phyloP scores from a whole-genome alignment of 2,888 invertebrate species.

The Petrolisthes cinctipes region DNA sequence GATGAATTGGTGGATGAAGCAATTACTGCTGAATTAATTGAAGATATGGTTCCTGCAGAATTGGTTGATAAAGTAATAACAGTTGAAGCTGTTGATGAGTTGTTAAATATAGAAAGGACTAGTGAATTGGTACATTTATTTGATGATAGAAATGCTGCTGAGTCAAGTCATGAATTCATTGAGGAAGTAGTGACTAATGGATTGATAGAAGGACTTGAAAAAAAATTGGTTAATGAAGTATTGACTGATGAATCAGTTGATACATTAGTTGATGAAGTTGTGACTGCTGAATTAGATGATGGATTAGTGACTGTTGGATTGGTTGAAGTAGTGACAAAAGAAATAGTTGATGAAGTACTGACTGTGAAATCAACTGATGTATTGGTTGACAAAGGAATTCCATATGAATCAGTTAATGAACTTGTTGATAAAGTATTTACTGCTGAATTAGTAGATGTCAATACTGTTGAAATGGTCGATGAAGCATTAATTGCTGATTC shows the following conservation, averaged over 20 bases:
- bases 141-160: neutral
- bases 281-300: neutral
- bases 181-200: neutral
- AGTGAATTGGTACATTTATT: neutral
- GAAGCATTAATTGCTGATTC: neutral
- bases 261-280: neutral
- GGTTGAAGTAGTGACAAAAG: neutral
- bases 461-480: neutral
- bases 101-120: neutral
- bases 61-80: neutral
- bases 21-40: neutral
- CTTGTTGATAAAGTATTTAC: neutral
- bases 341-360: constrained; percentile 17
- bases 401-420: neutral
- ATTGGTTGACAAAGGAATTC: neutral
- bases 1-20: neutral
- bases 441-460: neutral
- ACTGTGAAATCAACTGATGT: neutral
- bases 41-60: neutral
- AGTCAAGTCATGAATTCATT: neutral
- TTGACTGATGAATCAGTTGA: neutral
- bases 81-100: neutral
- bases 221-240: neutral
- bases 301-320: neutral
- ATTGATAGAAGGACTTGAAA: neutral